Evolutionary conservation across 2,888 invertebrate species (phyloP).

Genomic region (Sacculina carcini): DNA sequence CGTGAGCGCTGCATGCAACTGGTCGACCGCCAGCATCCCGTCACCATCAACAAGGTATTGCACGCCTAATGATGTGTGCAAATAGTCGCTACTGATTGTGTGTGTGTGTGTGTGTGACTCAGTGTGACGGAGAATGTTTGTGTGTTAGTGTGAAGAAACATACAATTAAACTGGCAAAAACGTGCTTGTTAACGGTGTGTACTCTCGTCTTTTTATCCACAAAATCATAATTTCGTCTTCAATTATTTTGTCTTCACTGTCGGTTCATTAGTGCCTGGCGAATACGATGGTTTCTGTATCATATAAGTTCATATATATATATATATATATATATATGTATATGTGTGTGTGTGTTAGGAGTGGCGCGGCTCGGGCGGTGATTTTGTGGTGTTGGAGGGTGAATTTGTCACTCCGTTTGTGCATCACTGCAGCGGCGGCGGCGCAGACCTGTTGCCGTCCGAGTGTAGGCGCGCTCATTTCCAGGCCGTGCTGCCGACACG

Average conservation of each 20-base stretch:
- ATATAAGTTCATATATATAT: neutral
- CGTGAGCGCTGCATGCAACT: slow-evolving; percentile 54
- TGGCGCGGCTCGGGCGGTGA: slow-evolving; percentile 25
- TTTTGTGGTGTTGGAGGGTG: slow-evolving; percentile 52
- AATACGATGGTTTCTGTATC: neutral
- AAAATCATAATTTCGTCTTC: neutral
- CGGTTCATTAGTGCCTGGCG: neutral
- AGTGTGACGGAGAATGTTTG: neutral
- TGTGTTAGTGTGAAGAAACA: neutral
- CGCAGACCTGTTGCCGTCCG: slow-evolving; percentile 53
- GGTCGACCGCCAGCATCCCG: slow-evolving; percentile 53
- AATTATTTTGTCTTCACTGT: neutral
- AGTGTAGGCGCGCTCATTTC: slow-evolving; percentile 56
- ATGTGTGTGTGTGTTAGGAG: slow-evolving; percentile 7
- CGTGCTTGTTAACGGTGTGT: no score
- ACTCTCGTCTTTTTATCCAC: no score
- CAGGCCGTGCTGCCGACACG: slow-evolving; percentile 21
- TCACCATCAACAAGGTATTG: slow-evolving; percentile 66
- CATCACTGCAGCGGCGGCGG: slow-evolving; percentile 51
- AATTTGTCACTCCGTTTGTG: slow-evolving; percentile 60
- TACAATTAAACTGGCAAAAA: no score
- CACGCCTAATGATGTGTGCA: no score
- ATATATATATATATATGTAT: neutral
- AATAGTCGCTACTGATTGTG: neutral
- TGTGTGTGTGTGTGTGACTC: neutral